Conservation (phyloP, 2,113 vertebrate species). For the Platycercus adscitus region DNA sequence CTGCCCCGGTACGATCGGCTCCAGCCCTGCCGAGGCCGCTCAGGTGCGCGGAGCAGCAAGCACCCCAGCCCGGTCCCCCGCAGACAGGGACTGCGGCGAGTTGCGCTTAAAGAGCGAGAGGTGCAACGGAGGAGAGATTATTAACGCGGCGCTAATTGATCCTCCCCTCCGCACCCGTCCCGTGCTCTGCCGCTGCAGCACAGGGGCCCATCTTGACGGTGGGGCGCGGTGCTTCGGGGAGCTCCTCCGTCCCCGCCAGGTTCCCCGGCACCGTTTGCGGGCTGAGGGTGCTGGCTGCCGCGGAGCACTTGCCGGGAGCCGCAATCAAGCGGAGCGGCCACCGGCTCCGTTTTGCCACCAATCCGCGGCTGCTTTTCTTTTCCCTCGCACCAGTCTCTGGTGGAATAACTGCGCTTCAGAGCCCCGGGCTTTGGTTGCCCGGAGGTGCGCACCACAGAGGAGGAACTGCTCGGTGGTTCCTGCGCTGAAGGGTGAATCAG, state of each 20-base stretch:
- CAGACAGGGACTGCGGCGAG: background rate
- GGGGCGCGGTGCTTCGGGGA: background rate
- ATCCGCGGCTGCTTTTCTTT: background rate
- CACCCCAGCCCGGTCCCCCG: background rate
- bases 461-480: background rate
- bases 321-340: background rate
- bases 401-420: background rate
- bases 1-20: background rate
- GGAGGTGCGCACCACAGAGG: background rate
- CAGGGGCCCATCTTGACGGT: background rate
- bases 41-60: background rate
- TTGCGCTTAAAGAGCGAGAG: background rate
- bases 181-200: background rate
- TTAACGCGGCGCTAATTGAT: background rate
- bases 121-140: background rate
- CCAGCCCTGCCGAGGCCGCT: background rate
- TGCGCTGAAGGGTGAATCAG: background rate
- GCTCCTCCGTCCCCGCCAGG: fast-evolving
- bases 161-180: no score
- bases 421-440: background rate
- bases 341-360: background rate
- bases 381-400: background rate
- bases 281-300: background rate
- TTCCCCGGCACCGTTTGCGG: background rate
- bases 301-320: background rate